phyloP scores from a whole-genome alignment of 2,888 invertebrate species.

The Cataglyphis albicans region DNA sequence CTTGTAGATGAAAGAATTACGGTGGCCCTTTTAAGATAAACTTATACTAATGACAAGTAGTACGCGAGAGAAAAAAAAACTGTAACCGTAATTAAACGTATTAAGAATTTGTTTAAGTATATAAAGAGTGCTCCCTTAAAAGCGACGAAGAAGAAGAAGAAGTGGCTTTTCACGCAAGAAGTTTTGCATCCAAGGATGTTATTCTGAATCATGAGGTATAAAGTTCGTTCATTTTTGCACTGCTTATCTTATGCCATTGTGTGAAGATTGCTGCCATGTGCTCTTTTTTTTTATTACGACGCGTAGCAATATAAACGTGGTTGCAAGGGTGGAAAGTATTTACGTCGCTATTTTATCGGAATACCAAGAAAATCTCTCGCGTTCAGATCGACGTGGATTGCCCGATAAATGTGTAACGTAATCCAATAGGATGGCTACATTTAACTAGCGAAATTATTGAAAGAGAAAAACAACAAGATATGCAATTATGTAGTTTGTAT shows the following conservation, averaged over 20 bases:
- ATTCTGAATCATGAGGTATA: constrained; percentile 24
- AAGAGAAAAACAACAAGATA: background rate
- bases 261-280: constrained; percentile 40
- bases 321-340: constrained; percentile 40
- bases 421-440: background rate
- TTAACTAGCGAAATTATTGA: background rate
- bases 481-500: background rate
- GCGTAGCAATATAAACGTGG: constrained; percentile 28
- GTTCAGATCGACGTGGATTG: constrained; percentile 8
- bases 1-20: constrained; percentile 15
- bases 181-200: constrained; percentile 44
- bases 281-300: constrained; percentile 44
- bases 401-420: background rate
- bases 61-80: background rate
- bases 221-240: constrained; percentile 60
- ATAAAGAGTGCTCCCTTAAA: background rate
- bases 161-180: constrained; percentile 31
- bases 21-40: background rate
- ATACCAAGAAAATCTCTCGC: constrained; percentile 20
- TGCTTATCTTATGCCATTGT: constrained; percentile 30
- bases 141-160: background rate
- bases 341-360: constrained; percentile 29
- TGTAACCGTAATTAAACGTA: constrained; percentile 26
- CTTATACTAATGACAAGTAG: background rate
- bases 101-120: background rate